phyloP scores from a whole-genome alignment of 2,888 invertebrate species.

The Malthinus flaveolus region DNA sequence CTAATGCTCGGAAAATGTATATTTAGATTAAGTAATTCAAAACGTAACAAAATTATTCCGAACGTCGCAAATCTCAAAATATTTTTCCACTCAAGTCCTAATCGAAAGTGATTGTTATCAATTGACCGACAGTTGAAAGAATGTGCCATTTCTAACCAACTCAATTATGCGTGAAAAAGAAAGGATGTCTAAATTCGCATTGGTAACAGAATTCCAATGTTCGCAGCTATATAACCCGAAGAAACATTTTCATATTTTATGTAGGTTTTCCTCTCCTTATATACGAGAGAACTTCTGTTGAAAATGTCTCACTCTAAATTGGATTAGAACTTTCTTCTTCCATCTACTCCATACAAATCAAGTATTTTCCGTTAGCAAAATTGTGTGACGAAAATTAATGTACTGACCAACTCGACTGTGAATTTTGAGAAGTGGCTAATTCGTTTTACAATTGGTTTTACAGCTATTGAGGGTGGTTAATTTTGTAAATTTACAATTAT shows the following conservation, averaged over 20 bases:
- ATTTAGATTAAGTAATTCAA: too few relatives aligned
- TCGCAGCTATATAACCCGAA: slow-evolving; percentile 4
- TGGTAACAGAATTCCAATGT: too few relatives aligned
- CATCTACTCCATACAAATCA: neutral
- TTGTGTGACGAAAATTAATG: too few relatives aligned
- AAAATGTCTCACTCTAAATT: slow-evolving; percentile 10
- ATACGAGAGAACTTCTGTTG: slow-evolving; percentile 2
- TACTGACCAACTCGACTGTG: too few relatives aligned
- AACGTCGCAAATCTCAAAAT: neutral
- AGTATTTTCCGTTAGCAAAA: neutral
- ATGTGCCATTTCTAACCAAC: slow-evolving; percentile 12
- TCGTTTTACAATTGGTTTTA: too few relatives aligned
- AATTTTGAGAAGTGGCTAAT: too few relatives aligned
- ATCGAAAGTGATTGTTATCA: slow-evolving; percentile 9
- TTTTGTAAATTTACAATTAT: too few relatives aligned
- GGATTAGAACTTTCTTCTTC: slow-evolving; percentile 2
- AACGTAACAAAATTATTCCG: too few relatives aligned
- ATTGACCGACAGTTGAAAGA: slow-evolving; percentile 7
- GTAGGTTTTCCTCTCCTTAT: slow-evolving; percentile 7
- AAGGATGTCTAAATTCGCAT: slow-evolving; percentile 8
- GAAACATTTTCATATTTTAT: slow-evolving; percentile 17
- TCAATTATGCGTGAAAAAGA: slow-evolving; percentile 19
- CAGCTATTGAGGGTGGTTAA: too few relatives aligned
- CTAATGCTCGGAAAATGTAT: too few relatives aligned
- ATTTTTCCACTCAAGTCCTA: slow-evolving; percentile 1